Percentiles rank a stretch among this genome's conserved stretches.
Evolutionary conservation across 1,140 invertebrate genomes (phyloP).

Genomic region (Protaetia brevitarsis): DNA sequence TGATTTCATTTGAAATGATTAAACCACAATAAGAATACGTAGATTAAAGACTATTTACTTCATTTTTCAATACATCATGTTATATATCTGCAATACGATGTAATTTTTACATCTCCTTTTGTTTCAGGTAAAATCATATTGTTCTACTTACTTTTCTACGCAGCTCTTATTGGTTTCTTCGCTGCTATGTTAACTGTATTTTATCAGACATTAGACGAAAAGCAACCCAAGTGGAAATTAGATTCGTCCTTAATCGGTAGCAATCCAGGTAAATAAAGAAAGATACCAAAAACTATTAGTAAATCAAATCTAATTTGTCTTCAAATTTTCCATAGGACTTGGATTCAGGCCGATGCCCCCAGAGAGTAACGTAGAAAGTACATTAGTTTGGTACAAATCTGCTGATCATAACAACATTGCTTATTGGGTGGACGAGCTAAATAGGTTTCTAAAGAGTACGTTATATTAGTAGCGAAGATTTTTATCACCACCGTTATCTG

Average conservation of each 20-base stretch:
- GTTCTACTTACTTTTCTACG: slow-evolving; percentile 94
- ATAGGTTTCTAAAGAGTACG: slow-evolving; percentile 73
- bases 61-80: not conserved
- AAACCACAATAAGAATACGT: too few relatives aligned
- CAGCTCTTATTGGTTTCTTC: slow-evolving; percentile 84
- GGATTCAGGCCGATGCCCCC: slow-evolving; percentile 89
- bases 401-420: slow-evolving; percentile 69
- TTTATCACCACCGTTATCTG: not conserved
- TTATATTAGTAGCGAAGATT: slow-evolving; percentile 37
- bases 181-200: slow-evolving; percentile 87
- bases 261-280: slow-evolving; percentile 74
- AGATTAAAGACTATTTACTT: not conserved
- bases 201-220: slow-evolving; percentile 84
- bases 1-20: too few relatives aligned
- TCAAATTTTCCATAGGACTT: slow-evolving; percentile 61
- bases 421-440: slow-evolving; percentile 72
- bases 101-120: slow-evolving; percentile 32
- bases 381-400: slow-evolving; percentile 88
- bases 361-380: slow-evolving; percentile 79
- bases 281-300: not conserved
- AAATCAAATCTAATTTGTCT: not conserved
- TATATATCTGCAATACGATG: not conserved
- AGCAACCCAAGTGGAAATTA: slow-evolving; percentile 82
- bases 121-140: slow-evolving; percentile 86
- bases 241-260: slow-evolving; percentile 80